A percentile compares a stretch with the other conserved stretches of the same genome.
Evolutionary conservation across 2,888 invertebrate species (phyloP).

Genomic region (Miltochrista miniata): DNA sequence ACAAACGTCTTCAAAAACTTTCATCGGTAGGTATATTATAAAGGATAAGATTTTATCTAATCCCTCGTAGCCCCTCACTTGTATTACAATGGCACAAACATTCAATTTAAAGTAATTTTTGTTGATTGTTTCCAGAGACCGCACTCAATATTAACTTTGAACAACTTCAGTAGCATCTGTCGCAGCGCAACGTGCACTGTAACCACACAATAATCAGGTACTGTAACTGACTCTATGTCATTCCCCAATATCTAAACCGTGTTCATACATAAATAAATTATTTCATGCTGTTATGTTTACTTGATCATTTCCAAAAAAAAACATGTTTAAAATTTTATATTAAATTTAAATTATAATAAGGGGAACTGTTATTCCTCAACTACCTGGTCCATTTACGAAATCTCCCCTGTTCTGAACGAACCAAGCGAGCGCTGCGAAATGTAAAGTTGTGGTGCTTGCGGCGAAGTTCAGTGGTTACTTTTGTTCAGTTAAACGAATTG

Average conservation of each 20-base stretch:
- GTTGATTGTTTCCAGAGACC: neutral
- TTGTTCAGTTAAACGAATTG: conserved; percentile 42
- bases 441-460: conserved; percentile 24
- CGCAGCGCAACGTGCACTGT: neutral
- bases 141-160: neutral
- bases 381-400: conserved; percentile 8
- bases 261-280: too few species aligned
- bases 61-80: too few species aligned
- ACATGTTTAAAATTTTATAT: too few species aligned
- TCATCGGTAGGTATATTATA: too few species aligned
- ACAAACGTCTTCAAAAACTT: too few species aligned
- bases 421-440: conserved; percentile 22
- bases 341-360: neutral
- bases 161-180: neutral
- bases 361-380: neutral
- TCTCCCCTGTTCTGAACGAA: conserved; percentile 19
- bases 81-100: neutral
- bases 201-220: too few species aligned
- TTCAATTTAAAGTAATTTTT: neutral
- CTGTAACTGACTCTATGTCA: too few species aligned
- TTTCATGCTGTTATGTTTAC: too few species aligned
- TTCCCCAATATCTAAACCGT: too few species aligned
- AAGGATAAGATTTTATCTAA: too few species aligned
- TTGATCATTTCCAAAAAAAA: too few species aligned
- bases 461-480: conserved; percentile 4